phyloP scores from a whole-genome alignment of 2,113 vertebrate genomes.

The Rousettus leschenaultii region DNA sequence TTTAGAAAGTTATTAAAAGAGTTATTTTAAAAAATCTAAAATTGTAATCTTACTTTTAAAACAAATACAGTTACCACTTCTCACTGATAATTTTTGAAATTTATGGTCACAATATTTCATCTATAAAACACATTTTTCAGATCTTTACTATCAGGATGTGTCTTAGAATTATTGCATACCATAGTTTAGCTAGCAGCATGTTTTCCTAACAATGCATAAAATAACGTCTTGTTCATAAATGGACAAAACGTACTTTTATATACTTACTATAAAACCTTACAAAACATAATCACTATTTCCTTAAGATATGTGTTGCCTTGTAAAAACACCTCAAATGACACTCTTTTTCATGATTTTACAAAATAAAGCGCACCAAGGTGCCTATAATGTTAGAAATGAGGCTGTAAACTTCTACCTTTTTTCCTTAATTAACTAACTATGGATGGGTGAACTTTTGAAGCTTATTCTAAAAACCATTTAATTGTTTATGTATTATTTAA shows the following conservation, averaged over 20 bases:
- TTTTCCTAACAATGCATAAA: background rate
- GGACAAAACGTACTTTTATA: background rate
- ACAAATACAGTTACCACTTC: background rate
- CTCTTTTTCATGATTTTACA: background rate
- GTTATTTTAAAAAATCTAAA: too few species aligned
- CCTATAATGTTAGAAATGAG: background rate
- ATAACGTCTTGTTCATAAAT: background rate
- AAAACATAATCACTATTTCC: background rate
- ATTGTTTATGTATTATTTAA: background rate
- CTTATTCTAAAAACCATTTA: background rate
- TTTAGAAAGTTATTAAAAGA: slow-evolving; percentile 40
- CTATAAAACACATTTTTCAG: background rate
- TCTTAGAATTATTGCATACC: background rate
- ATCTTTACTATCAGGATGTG: background rate
- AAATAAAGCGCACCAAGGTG: background rate
- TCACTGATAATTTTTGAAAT: background rate
- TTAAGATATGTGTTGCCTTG: background rate
- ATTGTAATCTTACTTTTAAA: background rate
- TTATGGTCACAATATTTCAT: background rate
- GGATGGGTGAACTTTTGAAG: background rate
- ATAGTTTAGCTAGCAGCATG: background rate
- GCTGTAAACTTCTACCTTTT: background rate
- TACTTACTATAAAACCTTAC: background rate
- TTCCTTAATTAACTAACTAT: background rate
- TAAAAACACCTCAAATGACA: background rate